Base-by-base conservation (phyloP, 2,797 vertebrate species). In the Crenichthys baileyi region DNA sequence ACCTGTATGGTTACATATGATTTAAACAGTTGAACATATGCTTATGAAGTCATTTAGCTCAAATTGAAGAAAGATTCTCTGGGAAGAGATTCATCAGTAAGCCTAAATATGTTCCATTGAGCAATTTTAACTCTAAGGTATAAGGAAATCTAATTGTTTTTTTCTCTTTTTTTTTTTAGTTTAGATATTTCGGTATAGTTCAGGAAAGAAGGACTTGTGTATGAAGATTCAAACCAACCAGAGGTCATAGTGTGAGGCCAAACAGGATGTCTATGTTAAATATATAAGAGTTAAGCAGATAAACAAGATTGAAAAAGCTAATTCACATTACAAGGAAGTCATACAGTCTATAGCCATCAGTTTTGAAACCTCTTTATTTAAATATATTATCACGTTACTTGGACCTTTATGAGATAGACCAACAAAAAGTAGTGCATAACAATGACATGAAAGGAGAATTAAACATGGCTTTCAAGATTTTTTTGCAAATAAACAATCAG, bases 1-100 rank as follows among this genome's bases (percentile, higher is more conserved):
- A 50, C 73, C 70, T n/a, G 8, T 75, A 65, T 60, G 48, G 68
- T 89, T 91, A 84, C 67, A 53, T 92, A 86, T 89, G 63, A 53
- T 51, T 83, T 44, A 46, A 74, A 74, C 70, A 73, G 58, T 31
- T 13, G 44, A 46, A 58, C 46, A 65, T 72, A 31, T 20, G 41
- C 53, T 58, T 31, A 67, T 77, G 55, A 75, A 71, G 71, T 39
- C 11, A 61, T 72, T 81, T 73, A 16, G 63, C 36, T 75, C 22
- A 51, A 20, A 70, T 46, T 36, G 53, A 29, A 26, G 61, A 48
- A n/a, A 0, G 1, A 1, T 78, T 80, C 71, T 76, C 68, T 15
- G 39, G 26, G 7, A 13, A 6, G 44, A 78, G 71, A 36, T 70
- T 13, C 73, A 20, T 81, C 2, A 39, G 46, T 75, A 29, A n/a